Evolutionary conservation across 2,888 invertebrate species (phyloP).

Genomic region (Timandra comae): DNA sequence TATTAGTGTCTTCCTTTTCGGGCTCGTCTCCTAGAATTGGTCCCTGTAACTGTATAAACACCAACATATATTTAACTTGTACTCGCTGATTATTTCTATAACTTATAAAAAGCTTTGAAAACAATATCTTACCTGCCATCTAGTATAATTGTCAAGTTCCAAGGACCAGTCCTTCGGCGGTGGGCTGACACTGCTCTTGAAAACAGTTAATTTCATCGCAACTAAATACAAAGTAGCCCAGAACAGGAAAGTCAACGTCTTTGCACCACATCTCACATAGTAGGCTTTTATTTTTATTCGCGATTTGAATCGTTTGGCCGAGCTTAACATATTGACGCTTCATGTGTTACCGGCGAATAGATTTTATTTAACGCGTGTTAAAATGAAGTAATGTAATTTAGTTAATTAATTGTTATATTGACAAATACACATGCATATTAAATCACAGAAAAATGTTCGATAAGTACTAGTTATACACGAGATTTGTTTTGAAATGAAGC

Average conservation of each 20-base stretch:
- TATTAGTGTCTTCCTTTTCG: constrained; percentile 28
- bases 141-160: constrained; percentile 67
- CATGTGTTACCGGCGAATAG: constrained; percentile 42
- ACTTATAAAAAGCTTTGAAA: constrained; percentile 1
- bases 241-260: constrained; percentile 64
- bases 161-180: constrained; percentile 55
- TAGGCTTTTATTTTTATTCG: constrained; percentile 51
- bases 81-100: constrained; percentile 1
- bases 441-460: constrained; percentile 32
- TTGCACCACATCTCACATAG: constrained; percentile 64
- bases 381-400: no score
- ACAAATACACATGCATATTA: constrained; percentile 7
- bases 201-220: constrained; percentile 69
- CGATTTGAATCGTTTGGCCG: constrained; percentile 50
- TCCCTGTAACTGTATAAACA: constrained; percentile 47
- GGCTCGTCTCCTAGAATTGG: constrained; percentile 52
- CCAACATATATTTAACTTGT: not conserved
- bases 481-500: constrained; percentile 18
- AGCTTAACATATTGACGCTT: constrained; percentile 50
- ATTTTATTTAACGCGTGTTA: constrained; percentile 17
- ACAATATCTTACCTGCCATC: constrained; percentile 56
- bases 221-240: constrained; percentile 66
- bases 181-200: constrained; percentile 52
- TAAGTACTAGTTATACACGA: constrained; percentile 13
- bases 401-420: no score